Conservation (phyloP, 2,113 vertebrate species). For the Numenius arquata region DNA sequence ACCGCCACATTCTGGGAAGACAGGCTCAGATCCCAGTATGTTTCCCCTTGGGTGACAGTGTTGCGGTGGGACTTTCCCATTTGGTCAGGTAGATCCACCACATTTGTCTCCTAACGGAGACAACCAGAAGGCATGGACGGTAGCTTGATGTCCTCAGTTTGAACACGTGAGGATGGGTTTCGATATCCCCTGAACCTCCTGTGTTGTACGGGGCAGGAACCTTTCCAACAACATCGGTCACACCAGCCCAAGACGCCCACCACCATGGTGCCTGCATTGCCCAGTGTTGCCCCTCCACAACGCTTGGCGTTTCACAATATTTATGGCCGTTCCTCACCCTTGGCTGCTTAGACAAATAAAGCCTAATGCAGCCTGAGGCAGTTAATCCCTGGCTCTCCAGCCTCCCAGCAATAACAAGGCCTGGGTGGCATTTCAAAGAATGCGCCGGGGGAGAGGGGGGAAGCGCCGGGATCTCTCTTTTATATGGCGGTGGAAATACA, state of each 20-base stretch:
- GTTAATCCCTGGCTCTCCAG: slow-evolving; percentile 37
- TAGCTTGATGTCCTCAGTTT: not conserved
- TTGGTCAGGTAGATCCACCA: not conserved
- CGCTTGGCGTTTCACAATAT: not conserved
- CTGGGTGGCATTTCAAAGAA: slow-evolving; percentile 59
- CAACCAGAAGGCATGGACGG: not conserved
- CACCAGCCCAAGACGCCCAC: not conserved
- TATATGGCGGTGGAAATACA: not conserved
- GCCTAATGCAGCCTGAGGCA: slow-evolving; percentile 34
- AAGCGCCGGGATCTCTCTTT: not conserved
- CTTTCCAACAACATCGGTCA: fast-evolving
- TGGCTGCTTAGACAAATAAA: slow-evolving; percentile 67
- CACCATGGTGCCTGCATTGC: not conserved
- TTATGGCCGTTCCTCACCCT: slow-evolving; percentile 16
- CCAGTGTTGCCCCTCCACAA: not conserved
- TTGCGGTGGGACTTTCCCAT: not conserved
- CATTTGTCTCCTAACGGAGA: not conserved
- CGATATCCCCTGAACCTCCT: not conserved
- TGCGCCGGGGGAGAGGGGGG: not conserved
- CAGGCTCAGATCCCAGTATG: not conserved
- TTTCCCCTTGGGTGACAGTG: not conserved
- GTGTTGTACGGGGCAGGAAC: not conserved
- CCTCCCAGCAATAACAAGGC: slow-evolving; percentile 49
- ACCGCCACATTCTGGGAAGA: not conserved
- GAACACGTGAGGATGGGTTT: not conserved